Conservation (phyloP, 2,113 vertebrate genomes). For the Xenotilapia caudafasciata region DNA sequence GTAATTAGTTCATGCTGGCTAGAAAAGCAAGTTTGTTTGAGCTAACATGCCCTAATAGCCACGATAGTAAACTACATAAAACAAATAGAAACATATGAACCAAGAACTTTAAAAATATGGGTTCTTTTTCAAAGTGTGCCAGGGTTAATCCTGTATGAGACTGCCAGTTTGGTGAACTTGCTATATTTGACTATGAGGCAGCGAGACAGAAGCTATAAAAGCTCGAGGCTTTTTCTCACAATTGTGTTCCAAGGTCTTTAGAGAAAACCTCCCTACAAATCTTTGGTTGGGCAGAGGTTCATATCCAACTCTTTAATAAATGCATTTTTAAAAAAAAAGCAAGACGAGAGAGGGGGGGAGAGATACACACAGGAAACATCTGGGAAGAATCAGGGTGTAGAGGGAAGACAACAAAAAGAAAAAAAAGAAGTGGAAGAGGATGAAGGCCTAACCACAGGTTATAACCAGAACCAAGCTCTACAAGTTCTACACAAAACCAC, state of each 20-base stretch:
- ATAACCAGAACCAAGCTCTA: conserved; percentile 55
- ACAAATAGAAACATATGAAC: neutral
- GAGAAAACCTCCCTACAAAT: conserved; percentile 48
- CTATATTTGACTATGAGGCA: neutral
- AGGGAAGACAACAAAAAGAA: conserved; percentile 25
- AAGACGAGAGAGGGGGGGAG: neutral
- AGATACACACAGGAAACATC: conserved; percentile 77
- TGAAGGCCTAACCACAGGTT: conserved; percentile 68
- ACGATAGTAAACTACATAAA: neutral
- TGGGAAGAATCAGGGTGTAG: conserved; percentile 67
- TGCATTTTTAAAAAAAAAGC: conserved; percentile 1
- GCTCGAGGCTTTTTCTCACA: conserved; percentile 41
- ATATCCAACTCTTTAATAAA: conserved; percentile 54
- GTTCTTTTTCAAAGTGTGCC: neutral
- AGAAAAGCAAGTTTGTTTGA: neutral
- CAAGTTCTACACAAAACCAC: conserved; percentile 25
- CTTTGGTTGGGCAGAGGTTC: conserved; percentile 38
- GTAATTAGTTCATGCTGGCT: neutral
- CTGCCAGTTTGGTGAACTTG: neutral
- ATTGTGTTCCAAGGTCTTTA: conserved; percentile 32
- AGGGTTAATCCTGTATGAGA: neutral
- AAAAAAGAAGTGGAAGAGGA: conserved; percentile 22
- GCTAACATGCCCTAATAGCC: neutral
- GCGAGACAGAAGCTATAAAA: conserved; percentile 35
- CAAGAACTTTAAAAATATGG: neutral